Percentiles rank a stretch among this genome's conserved stretches.
Evolutionary conservation across 1,140 invertebrate genomes (phyloP).

Genomic region (Drosophila santomea): DNA sequence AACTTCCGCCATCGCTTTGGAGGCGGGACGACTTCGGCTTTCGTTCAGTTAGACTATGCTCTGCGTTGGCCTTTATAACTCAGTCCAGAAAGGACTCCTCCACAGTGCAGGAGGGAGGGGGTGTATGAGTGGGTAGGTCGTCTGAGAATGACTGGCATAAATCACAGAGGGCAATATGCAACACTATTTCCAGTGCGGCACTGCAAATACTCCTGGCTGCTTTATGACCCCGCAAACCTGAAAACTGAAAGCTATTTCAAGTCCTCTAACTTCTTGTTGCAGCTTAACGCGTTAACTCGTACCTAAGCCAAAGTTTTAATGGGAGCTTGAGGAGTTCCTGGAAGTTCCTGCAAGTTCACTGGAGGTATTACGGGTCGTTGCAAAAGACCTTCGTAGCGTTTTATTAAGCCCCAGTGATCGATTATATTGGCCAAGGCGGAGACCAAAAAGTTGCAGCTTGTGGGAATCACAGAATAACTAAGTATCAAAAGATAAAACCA

Average conservation of each 20-base stretch:
- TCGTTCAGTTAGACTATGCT: conserved; percentile 2
- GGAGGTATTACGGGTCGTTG: background rate
- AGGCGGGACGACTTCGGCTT: conserved; percentile 9
- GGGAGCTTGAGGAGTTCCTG: conserved; percentile 30
- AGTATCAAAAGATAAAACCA: background rate
- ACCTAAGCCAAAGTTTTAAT: conserved; percentile 33
- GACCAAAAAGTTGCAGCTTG: conserved; percentile 4
- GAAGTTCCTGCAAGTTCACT: conserved; percentile 21
- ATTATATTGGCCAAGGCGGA: conserved; percentile 2
- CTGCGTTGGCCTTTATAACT: conserved; percentile 16
- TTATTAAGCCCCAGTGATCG: conserved; percentile 21
- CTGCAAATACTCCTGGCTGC: conserved; percentile 17
- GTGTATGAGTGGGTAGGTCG: conserved; percentile 1
- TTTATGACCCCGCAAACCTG: conserved; percentile 31
- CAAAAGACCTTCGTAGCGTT: conserved; percentile 9
- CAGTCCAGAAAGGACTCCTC: background rate
- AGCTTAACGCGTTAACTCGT: conserved; percentile 33
- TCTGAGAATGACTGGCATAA: conserved; percentile 27
- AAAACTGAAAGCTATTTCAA: conserved; percentile 27
- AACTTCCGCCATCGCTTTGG: conserved; percentile 6
- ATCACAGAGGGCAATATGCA: conserved; percentile 22
- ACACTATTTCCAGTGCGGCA: conserved; percentile 11
- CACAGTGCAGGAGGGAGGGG: background rate
- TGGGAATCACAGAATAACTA: background rate
- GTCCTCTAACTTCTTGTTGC: conserved; percentile 18